Evolutionary conservation across 2,888 invertebrate species (phyloP), one percentile per base, ranked within the genome.

Genomic region (Carterocephalus palaemon): DNA sequence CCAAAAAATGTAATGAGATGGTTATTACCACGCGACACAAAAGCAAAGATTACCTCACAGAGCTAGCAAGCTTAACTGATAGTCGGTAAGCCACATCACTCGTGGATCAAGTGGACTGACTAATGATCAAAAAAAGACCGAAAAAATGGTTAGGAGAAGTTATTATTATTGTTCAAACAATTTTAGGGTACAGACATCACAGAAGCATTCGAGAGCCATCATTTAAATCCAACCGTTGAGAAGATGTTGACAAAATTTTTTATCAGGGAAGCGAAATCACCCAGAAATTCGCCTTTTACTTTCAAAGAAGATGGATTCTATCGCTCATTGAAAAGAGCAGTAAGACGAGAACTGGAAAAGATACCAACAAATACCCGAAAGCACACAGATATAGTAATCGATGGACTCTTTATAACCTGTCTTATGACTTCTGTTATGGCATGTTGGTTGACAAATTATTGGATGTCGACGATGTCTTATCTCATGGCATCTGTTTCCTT

Each of bases 301-400:
- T 92, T 95, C 58, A 75, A 92, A 38, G 89, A 92, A 1, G 87
- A 93, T 58, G 94, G 93, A 1, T 95, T 95, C 66, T 95, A 92
- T 59, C 86, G 79, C 48, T 92, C 91, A 0, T 78, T 95, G 2
- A 93, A 92, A 62, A 74, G 71, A 24, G 85, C 89, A 3, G 89
- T 89, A 0, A 47, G 71, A 2, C 81, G 89, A 13, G 88, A 89
- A 56, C 54, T 92, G 1, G 88, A 90, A 52, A 86, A 83, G n/a
- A 68, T 92, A 58, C 83, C 80, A 1, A 62, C 64, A 34, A 43
- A 59, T 16, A 52, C 50, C 15, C 24, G 57, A 2, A 72, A 51
- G 46, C 53, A 60, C 22, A 53, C 77, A 0, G 60, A 71, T 47
- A 57, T 56, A 10, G 70, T 83, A n/a, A 75, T 69, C 2, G 88